Evolutionary conservation across 2,113 vertebrate species (phyloP), one percentile per base, ranked within the genome.

Genomic region (Scomber japonicus): DNA sequence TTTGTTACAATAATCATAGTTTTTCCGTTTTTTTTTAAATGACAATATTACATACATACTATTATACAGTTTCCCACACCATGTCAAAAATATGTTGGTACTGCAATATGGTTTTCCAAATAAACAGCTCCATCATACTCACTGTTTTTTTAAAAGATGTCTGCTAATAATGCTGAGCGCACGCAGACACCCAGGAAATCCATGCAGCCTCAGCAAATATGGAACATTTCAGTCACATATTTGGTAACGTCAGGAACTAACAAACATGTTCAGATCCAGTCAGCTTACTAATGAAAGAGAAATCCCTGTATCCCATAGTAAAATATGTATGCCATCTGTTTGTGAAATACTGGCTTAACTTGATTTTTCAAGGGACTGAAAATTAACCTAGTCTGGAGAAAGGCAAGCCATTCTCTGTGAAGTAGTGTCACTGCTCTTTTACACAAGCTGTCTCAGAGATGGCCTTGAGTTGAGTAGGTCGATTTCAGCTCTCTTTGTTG

Each of bases 341-440:
- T n/a, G 64, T 49, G 55, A 86, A 89, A 76, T 17, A 50, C 56
- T 62, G 72, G 16, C 66, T 88, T 60, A 88, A 75, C 81, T 71
- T 53, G 21, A 70, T 70, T 78, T 82, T 76, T 65, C 79, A 40
- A 51, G 45, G 74, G 70, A 44, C 59, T 63, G 31, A 73, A 75
- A 78, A 64, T 68, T 0, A 85, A 82, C 61, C 62, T 21, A 62
- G 80, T 72, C 80, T 86, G 88, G 77, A 81, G 76, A 76, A 75
- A 88, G 73, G 81, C 72, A 54, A 89, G 80, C 68, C 72, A 78
- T 88, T 90, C 90, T 89, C 76, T 75, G 84, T 89, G 81, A 86
- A 89, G 83, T 78, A 73, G 78, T 67, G 72, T 71, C 84, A 89
- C 81, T 81, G 81, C 87, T 90, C 72, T 82, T 86, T 82, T 80